Evolutionary conservation across 2,113 vertebrate species (phyloP), one percentile per base, ranked within the genome.

Genomic region (Callocephalon fimbriatum): DNA sequence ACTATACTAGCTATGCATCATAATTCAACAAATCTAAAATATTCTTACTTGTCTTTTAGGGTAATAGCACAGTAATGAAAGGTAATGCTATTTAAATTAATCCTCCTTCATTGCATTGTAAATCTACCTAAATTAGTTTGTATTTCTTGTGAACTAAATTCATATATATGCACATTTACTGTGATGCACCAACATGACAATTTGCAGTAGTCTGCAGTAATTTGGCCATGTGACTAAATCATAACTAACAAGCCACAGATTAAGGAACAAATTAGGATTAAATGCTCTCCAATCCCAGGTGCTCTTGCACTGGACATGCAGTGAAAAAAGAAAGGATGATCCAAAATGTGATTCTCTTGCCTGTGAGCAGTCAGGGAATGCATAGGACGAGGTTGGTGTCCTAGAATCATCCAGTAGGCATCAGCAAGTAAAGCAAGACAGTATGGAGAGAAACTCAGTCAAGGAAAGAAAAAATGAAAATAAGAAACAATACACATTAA

Each of bases 21-120:
- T 82, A 90, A 73, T 40, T 68, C 16, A 90, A 65, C 51, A 90
- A 90, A 87, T 81, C 51, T 59, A 81, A 87, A 94, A 78, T 88
- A 84, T 22, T 81, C 56, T 67, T 73, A 63, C 32, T 90, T 0
- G 0, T 44, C 14, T 38, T 92, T 72, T 42, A 79, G 35, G n/a
- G 53, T 87, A 81, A 81, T n/a, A 89, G 71, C 50, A 76, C 14
- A 82, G 18, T 72, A 81, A 88, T 62, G 50, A 74, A 74, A 93
- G 31, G 70, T 59, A 88, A 85, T 1, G 2, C 32, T 44, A 85
- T 79, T 93, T 85, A 81, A 93, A 81, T 82, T 81, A 96, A 94
- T 81, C 68, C 17, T 80, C 11, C 42, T 84, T 85, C n/a, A 35
- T 5, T 78, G 56, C 29, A 67, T 51, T 68, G 72, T 78, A 92